A percentile compares a stretch with the other conserved stretches of the same genome.
phyloP scores from a whole-genome alignment of 2,113 vertebrate species.

The Telmatochromis sp. region DNA sequence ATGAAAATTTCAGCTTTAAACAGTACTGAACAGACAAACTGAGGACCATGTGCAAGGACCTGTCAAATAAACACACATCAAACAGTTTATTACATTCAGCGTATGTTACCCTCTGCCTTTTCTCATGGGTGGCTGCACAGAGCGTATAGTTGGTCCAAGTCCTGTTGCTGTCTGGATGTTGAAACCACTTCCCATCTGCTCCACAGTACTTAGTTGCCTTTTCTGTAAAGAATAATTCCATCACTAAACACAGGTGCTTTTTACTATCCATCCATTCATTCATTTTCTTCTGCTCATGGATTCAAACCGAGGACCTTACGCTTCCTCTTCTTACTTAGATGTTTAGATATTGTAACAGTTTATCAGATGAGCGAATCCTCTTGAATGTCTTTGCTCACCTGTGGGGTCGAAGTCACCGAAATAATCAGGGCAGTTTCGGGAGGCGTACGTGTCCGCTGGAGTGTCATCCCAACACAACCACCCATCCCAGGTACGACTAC shows the following conservation, averaged over 20 bases:
- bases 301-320: not conserved
- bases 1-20: not conserved
- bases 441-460: conserved; percentile 6
- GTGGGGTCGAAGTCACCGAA: not conserved
- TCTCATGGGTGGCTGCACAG: conserved; percentile 3
- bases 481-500: conserved; percentile 46
- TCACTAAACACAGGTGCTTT: not conserved
- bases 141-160: conserved; percentile 41
- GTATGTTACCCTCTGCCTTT: conserved; percentile 12
- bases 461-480: conserved; percentile 56
- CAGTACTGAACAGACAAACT: not conserved
- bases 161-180: not conserved
- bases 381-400: not conserved
- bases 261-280: not conserved
- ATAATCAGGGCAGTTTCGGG: conserved; percentile 45
- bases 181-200: conserved; percentile 41
- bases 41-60: not conserved
- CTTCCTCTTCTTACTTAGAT: not conserved
- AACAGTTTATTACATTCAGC: not conserved
- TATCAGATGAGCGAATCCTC: not conserved
- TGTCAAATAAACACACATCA: not conserved
- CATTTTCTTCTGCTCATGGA: not conserved
- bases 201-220: conserved; percentile 34
- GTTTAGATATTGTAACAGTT: not conserved
- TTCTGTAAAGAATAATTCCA: not conserved